Evolutionary conservation across 2,113 vertebrate genomes (phyloP), one percentile per base, ranked within the genome.

Genomic region (Polypterus senegalus): DNA sequence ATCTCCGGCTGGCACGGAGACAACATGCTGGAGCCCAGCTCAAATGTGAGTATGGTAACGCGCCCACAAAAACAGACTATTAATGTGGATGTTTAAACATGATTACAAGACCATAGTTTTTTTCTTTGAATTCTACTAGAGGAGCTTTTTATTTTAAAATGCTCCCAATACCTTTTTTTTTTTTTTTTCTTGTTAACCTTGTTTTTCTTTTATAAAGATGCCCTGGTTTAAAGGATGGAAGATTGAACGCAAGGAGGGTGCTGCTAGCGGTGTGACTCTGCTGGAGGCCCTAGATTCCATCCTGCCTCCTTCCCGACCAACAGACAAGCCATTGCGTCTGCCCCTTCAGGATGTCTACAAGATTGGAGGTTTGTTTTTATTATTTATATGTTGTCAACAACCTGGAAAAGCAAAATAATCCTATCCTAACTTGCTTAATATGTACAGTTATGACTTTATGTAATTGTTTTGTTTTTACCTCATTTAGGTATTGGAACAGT

Each of bases 331-430:
- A 68, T 81, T 85, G 4, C 70, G 77, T 67, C 83, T 86, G 66
- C 81, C 84, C 65, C 81, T 89, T 71, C 86, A 89, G 81, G 87
- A 89, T 1, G 87, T 88, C 74, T 88, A 88, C 81, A 87, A 90
- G 65, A 88, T 85, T 3, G 83, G 83, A 61, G 83, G 82, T 88
- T 69, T 27, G 27, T 27, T 27, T 27, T 27, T 27, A 27, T 27
- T 27, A 27, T 27, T 27, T 27, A 27, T 27, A 27, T 27, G 27
- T 2, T 27, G 27, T 27, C 27, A 27, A 27, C 27, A 27, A 27
- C 27, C 27, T 2, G 27, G 2, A 27, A 27, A 2, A 27, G 27
- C 27, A 27, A 27, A 27, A 27, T 27, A 27, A 27, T 27, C 27
- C 27, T 2, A 27, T 27, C 27, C 27, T 27, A 27, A 27, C 27